Evolutionary conservation across 2,888 invertebrate genomes (phyloP), one percentile per base, ranked within the genome.

Genomic region (Lepeophtheirus nordmannii): DNA sequence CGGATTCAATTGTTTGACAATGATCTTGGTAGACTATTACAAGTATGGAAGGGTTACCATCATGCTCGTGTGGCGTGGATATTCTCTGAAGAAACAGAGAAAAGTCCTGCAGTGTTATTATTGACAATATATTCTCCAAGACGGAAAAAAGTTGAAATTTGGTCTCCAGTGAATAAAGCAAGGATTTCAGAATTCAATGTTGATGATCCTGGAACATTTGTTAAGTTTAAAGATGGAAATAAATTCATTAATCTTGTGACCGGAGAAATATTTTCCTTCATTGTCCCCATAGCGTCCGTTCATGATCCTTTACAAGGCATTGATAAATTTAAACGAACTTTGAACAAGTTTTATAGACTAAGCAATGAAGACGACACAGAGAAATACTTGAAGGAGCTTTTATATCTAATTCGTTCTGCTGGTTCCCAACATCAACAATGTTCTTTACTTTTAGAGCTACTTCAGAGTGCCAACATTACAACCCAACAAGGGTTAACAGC

Each of bases 31-130:
- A 59, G 22, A 14, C n/a, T 66, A 17, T 22, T 66, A 12, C 66
- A 66, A n/a, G 23, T 61, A 11, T 66, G 66, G 66, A 59, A 58
- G 22, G 66, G 66, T 10, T 66, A 60, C 20, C 66, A 66, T 41
- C 58, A 58, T 58, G 58, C 39, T 10, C 66, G 58, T 30, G 10
- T 60, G 9, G 66, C 58, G 2, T 66, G 66, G 66, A 53, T 57
- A 10, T 37, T 30, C 12, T n/a, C 60, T n/a, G 12, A 22, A 17
- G 63, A 46, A 14, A 22, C 23, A n/a, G 22, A 8, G 30, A n/a
- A 56, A n/a, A 56, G 20, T 56, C 58, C 37, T 10, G 1, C 39
- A 14, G 59, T 58, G 14, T 12, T 22, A 10, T n/a, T 66, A 11
- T 22, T 66, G 11, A 46, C 38, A 1, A 58, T 66, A 9, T 66